Conservation (phyloP, 2,888 invertebrate species). For the Bruchidius siliquastri region DNA sequence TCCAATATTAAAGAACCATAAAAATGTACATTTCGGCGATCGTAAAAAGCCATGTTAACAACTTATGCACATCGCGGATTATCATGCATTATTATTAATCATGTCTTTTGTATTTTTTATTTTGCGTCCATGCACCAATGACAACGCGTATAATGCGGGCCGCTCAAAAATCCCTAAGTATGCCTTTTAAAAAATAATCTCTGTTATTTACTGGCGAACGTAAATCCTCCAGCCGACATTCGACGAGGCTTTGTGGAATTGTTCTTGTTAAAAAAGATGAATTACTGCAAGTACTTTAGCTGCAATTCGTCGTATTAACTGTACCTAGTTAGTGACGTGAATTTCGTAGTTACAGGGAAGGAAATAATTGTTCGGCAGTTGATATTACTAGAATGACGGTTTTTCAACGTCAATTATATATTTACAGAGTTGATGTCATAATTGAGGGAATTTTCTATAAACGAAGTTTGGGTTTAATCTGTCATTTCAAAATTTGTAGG, state of each 20-base stretch:
- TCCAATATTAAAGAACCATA: neutral
- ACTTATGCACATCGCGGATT: neutral
- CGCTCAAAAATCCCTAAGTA: neutral
- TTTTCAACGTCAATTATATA: no score
- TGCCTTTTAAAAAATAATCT: neutral
- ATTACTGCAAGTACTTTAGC: neutral
- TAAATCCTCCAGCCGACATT: neutral
- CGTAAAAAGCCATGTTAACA: neutral
- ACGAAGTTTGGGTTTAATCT: no score
- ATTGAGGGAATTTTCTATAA: no score
- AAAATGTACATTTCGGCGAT: neutral
- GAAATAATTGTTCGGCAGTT: no score
- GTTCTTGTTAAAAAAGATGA: neutral
- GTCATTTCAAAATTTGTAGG: no score
- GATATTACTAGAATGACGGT: no score
- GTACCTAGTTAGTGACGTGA: neutral
- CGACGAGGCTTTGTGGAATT: neutral
- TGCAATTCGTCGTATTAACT: neutral
- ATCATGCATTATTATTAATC: neutral
- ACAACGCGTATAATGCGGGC: neutral
- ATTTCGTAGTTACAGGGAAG: neutral
- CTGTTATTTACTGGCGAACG: neutral
- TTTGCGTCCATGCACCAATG: neutral
- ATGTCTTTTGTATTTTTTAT: neutral
- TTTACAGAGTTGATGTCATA: no score